Evolutionary conservation across 2,888 invertebrate species (phyloP), one percentile per base, ranked within the genome.

Genomic region (Acrobasis suavella): DNA sequence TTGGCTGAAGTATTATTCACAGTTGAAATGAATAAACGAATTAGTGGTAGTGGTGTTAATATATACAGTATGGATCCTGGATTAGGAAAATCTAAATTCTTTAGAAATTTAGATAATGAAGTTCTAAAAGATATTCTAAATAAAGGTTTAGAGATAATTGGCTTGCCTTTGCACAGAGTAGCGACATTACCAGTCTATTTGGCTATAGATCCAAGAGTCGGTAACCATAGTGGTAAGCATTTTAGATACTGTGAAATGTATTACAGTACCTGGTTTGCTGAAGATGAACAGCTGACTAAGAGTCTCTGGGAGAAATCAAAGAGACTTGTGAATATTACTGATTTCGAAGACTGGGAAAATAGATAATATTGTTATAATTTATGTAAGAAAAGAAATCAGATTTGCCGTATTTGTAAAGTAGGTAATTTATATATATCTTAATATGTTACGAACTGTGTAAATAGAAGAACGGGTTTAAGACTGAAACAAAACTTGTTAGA

Each of bases 51-150:
- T 38, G 95, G 94, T 12, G 95, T 97, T 0, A 96, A 95, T 0
- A 95, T 95, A 0, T 97, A 96, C 81, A 97, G 96, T 72, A 91
- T 97, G 74, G 97, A 97, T 88, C 97, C 97, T 0, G 97, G 97
- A 9, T 92, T 96, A 85, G 95, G 96, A 56, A 95, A 95, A 77
- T 95, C 96, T 0, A 95, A 95, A 38, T 96, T 97, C 62, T 96
- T 96, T 94, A 93, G 96, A 58, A 95, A 85, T 65, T 74, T 72
- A 2, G 75, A 80, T 0, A 78, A 70, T 51, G 67, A 72, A 0
- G 55, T 69, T 6, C 66, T 80, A 55, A 79, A 72, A 59, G 69
- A 64, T 8, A 50, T 77, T 5, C 64, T 87, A 0, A 84, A 81
- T 65, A 50, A 62, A 22, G 83, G 74, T 0, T 67, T 87, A 42